Evolutionary conservation across 2,888 invertebrate species (phyloP).

Genomic region (Rambutsinella grinnellia): DNA sequence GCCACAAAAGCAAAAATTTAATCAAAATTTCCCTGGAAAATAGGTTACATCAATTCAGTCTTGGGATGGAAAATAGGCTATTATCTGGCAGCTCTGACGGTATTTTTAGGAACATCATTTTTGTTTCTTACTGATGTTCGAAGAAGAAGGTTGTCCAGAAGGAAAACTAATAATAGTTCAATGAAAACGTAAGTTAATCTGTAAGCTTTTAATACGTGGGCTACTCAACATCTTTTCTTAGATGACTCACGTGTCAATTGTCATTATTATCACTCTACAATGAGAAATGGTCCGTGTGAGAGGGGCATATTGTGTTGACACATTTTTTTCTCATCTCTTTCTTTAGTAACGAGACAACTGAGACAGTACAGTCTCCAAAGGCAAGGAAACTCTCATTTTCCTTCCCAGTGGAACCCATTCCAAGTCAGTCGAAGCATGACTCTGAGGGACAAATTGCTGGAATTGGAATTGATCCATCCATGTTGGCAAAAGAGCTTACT

Average conservation of each 20-base stretch:
- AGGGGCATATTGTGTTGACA: slow-evolving; percentile 1
- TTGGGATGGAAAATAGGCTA: slow-evolving; percentile 85
- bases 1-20: not conserved
- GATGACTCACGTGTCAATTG: not conserved
- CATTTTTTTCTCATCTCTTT: not conserved
- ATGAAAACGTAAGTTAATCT: slow-evolving; percentile 62
- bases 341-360: slow-evolving; percentile 67
- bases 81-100: slow-evolving; percentile 86
- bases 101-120: slow-evolving; percentile 81
- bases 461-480: slow-evolving; percentile 60
- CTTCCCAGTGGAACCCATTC: slow-evolving; percentile 62
- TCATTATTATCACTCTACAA: not conserved
- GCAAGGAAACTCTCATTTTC: slow-evolving; percentile 69
- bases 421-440: slow-evolving; percentile 59
- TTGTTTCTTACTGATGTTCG: slow-evolving; percentile 87
- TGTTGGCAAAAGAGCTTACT: slow-evolving; percentile 75
- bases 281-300: not conserved
- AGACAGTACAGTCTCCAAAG: slow-evolving; percentile 73
- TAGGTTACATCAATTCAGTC: slow-evolving; percentile 84
- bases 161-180: slow-evolving; percentile 64
- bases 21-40: not conserved
- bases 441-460: slow-evolving; percentile 53
- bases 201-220: not conserved
- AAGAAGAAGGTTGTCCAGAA: slow-evolving; percentile 72
- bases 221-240: not conserved